phyloP scores from a whole-genome alignment of 2,113 vertebrate genomes.

The Nannobrachium achirus region DNA sequence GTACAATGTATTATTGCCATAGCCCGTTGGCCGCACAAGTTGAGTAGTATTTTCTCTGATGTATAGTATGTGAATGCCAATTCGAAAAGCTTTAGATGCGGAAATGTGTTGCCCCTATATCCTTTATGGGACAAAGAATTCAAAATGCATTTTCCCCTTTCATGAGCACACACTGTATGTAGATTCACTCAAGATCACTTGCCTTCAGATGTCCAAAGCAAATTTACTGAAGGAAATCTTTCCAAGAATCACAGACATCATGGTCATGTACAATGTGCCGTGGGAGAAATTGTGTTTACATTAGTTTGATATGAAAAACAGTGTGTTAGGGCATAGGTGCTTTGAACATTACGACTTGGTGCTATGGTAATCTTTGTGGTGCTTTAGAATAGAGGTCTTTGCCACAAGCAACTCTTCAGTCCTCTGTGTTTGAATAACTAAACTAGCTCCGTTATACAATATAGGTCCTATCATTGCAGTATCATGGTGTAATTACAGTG shows the following conservation, averaged over 20 bases:
- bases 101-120: conserved; percentile 69
- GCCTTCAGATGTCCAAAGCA: conserved; percentile 71
- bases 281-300: conserved; percentile 80
- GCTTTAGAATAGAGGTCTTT: conserved; percentile 81
- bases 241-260: conserved; percentile 64
- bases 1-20: conserved; percentile 74
- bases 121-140: conserved; percentile 63
- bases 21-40: conserved; percentile 77
- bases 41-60: conserved; percentile 74
- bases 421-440: conserved; percentile 69
- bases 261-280: conserved; percentile 71
- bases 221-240: conserved; percentile 57
- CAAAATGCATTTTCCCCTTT: conserved; percentile 55
- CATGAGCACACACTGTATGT: conserved; percentile 65
- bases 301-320: conserved; percentile 67
- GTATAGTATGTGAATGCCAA: conserved; percentile 74
- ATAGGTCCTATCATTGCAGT: conserved; percentile 67
- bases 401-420: conserved; percentile 57
- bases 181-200: conserved; percentile 65
- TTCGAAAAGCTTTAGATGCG: conserved; percentile 75
- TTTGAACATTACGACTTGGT: conserved; percentile 81
- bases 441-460: conserved; percentile 65
- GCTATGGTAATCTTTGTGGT: conserved; percentile 84
- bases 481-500: conserved; percentile 69
- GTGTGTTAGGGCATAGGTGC: conserved; percentile 78